phyloP scores from a whole-genome alignment of 2,797 vertebrate genomes.

The Muraenolepis orangiensis region DNA sequence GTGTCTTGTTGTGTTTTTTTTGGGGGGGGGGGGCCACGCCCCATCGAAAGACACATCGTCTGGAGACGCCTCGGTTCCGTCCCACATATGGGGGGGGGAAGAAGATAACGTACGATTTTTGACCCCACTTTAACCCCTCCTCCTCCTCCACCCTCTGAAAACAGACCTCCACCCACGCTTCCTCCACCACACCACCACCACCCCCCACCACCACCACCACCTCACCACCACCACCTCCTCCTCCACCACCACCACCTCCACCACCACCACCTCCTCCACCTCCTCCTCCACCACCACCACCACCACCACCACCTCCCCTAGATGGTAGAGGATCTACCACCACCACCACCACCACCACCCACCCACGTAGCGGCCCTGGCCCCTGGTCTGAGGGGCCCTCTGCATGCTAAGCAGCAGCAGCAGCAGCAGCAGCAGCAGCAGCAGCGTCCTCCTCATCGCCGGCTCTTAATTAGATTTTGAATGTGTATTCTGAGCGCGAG shows the following conservation, averaged over 20 bases:
- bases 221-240: neutral
- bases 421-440: no score
- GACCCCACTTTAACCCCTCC: slow-evolving; percentile 68
- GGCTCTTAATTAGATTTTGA: slow-evolving; percentile 87
- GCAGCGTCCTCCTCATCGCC: no score
- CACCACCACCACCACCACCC: slow-evolving; percentile 39
- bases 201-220: neutral
- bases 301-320: no score
- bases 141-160: neutral
- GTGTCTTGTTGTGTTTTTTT: slow-evolving; percentile 27
- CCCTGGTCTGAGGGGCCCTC: no score
- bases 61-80: no score
- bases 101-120: slow-evolving; percentile 59
- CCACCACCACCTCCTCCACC: neutral
- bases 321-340: neutral
- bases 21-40: neutral
- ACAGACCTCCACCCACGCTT: neutral
- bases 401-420: neutral
- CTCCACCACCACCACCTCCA: neutral
- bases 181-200: no score
- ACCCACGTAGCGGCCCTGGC: neutral
- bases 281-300: neutral
- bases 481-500: slow-evolving; percentile 94
- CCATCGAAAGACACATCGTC: neutral
- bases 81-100: no score